phyloP scores from a whole-genome alignment of 2,888 invertebrate species.

The Atethmia centrago region DNA sequence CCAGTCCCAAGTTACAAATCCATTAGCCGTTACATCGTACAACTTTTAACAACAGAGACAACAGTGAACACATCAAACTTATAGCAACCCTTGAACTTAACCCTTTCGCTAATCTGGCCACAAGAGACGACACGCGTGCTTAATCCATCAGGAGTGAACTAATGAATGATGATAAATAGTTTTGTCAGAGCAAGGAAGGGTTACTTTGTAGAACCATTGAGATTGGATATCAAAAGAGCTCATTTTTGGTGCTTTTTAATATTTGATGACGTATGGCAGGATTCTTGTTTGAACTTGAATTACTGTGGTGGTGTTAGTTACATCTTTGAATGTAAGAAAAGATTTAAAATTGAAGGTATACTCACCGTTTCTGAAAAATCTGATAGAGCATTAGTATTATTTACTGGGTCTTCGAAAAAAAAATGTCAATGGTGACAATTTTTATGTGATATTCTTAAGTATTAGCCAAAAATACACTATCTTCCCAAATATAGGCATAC shows the following conservation, averaged over 20 bases:
- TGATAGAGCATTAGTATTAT: background rate
- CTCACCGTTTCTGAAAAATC: no score
- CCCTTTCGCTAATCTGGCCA: conserved; percentile 84
- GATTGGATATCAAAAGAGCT: conserved; percentile 9
- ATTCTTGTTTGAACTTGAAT: background rate
- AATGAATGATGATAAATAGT: conserved; percentile 89
- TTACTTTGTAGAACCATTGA: conserved; percentile 52
- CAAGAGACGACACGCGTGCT: conserved; percentile 76
- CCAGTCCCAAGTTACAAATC: conserved; percentile 56
- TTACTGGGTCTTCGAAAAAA: no score
- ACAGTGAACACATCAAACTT: conserved; percentile 65
- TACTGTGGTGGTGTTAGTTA: background rate
- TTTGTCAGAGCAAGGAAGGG: conserved; percentile 70
- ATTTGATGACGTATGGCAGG: background rate
- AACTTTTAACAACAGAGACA: conserved; percentile 62
- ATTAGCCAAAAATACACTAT: background rate
- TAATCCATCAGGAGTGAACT: conserved; percentile 72
- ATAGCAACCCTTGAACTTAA: conserved; percentile 75
- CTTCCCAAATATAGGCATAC: background rate
- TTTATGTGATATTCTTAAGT: background rate
- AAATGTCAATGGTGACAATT: no score
- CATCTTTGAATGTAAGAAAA: background rate
- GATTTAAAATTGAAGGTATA: background rate
- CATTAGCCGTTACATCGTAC: conserved; percentile 44
- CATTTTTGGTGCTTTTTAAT: background rate